Conservation (phyloP, 2,888 invertebrate genomes). For the Phengaris arion region DNA sequence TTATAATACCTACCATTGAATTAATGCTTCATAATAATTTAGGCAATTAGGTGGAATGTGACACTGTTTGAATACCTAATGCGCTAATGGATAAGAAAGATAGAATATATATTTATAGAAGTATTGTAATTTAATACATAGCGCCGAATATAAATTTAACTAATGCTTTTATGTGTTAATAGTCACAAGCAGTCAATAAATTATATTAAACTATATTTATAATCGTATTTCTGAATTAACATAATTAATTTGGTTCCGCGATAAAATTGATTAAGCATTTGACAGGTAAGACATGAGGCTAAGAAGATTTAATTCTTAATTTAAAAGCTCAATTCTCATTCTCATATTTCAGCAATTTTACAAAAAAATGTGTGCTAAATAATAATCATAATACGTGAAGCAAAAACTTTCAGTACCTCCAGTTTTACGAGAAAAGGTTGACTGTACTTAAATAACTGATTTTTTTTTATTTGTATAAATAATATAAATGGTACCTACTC, state of each 20-base stretch:
- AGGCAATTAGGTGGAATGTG: constrained; percentile 23
- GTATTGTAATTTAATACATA: constrained; percentile 8
- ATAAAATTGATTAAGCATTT: background rate
- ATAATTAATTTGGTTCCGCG: background rate
- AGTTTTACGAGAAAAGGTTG: too few relatives aligned
- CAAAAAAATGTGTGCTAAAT: too few relatives aligned
- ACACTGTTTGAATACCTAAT: constrained; percentile 15
- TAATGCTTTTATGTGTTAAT: background rate
- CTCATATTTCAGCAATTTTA: too few relatives aligned
- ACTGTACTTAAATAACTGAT: too few relatives aligned
- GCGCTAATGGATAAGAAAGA: constrained; percentile 15
- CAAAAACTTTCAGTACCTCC: too few relatives aligned
- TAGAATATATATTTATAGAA: constrained; percentile 4
- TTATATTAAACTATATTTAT: constrained; percentile 15
- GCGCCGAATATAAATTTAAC: constrained; percentile 5
- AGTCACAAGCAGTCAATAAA: constrained; percentile 8
- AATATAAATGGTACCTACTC: too few relatives aligned
- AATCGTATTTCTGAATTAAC: background rate
- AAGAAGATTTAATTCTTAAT: background rate
- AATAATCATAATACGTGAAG: too few relatives aligned
- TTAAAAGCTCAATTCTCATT: background rate
- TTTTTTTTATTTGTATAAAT: too few relatives aligned
- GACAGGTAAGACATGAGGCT: background rate
- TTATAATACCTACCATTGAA: constrained; percentile 3
- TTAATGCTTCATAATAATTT: constrained; percentile 16